phyloP scores from a whole-genome alignment of 2,888 invertebrate genomes.

The Eristalis arbustorum region DNA sequence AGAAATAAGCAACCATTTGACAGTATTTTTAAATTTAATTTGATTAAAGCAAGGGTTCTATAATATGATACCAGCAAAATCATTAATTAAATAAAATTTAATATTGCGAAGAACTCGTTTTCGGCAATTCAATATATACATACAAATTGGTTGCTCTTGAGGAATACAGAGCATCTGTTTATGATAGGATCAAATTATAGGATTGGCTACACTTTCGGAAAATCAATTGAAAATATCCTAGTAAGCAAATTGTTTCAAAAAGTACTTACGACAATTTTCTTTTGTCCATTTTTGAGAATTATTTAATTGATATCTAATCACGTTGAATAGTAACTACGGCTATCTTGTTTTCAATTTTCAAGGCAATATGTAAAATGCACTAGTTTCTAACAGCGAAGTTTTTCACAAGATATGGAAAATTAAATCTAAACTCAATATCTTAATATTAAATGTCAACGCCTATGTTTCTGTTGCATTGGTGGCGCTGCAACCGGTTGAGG shows the following conservation, averaged over 20 bases:
- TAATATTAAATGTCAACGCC: conserved; percentile 51
- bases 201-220: neutral
- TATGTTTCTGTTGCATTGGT: neutral
- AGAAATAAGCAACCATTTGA: neutral
- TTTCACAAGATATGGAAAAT: conserved; percentile 35
- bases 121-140: neutral
- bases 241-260: neutral
- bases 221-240: conserved; percentile 38
- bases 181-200: neutral
- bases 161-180: neutral
- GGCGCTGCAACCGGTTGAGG: conserved; percentile 30
- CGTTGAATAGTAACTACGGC: conserved; percentile 1
- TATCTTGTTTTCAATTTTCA: neutral
- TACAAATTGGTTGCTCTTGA: neutral
- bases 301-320: neutral
- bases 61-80: no score
- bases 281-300: conserved; percentile 76
- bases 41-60: no score
- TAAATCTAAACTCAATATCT: conserved; percentile 52
- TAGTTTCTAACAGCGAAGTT: conserved; percentile 3
- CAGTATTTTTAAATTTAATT: no score
- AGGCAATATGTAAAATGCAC: conserved; percentile 15
- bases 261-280: conserved; percentile 80
- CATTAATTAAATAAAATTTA: neutral
- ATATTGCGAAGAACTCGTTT: neutral